Base-by-base conservation (phyloP, 64 coral and sea anemone genomes). In the Stylophora pistillata region DNA sequence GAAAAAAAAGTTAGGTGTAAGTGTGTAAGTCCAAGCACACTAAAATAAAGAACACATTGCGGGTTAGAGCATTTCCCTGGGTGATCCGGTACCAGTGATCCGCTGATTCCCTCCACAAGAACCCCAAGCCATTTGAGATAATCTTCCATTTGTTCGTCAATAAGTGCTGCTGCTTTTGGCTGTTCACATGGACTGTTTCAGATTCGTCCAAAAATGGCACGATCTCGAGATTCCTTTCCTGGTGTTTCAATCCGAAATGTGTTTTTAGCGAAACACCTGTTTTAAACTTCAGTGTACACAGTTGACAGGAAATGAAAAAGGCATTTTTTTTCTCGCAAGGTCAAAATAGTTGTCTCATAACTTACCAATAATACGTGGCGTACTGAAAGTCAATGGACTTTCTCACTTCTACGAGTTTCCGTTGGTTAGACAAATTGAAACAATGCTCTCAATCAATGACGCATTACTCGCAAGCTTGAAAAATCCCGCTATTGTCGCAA, bases 61-160 rank as follows among this genome's bases (percentile, higher is more conserved):
- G 4, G 71, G 15, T 10, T 29, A 0, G 15, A n/a, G 29, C 26
- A 73, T 26, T 78, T 78, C 55, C 75, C 75, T 78, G 75, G 75
- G 15, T 78, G 75, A 78, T 78, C 75, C 3, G 75, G 53, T 55
- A 78, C 75, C 17, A 78, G 52, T 20, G n/a, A 78, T 20, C 47
- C 47, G 27, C 56, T 78, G 6, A 78, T 78, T 18, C 10, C 21
- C 75, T 78, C 75, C 52, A 78, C 75, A 2, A 57, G 18, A 20
- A 56, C 73, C 52, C 53, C 53, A 17, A 78, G 13, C 75, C 75
- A 78, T 55, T 78, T 78, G 20, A 56, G 28, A 29, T 78, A 78
- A 3, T 78, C 75, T 78, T 55, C 75, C 9, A 4, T 56, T 20
- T 78, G 52, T 55, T 78, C 75, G 4, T 18, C 5, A 2, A 6